phyloP scores from a whole-genome alignment of 1,140 invertebrate genomes.

The Drepana arcuata region DNA sequence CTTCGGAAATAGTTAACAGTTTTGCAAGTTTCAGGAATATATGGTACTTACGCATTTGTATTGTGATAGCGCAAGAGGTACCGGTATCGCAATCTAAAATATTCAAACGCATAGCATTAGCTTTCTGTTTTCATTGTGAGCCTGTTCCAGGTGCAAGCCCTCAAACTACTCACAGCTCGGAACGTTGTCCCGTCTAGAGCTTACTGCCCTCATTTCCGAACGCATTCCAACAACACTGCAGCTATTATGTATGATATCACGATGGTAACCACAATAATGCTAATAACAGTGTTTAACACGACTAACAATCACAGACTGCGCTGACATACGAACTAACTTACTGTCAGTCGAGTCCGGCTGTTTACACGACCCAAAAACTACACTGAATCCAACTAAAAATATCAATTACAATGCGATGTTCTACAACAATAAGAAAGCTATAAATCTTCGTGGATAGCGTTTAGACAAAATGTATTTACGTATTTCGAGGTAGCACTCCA shows the following conservation, averaged over 20 bases:
- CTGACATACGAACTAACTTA: slow-evolving; percentile 57
- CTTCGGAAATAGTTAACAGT: too few relatives aligned
- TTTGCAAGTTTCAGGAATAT: too few relatives aligned
- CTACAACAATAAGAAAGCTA: slow-evolving; percentile 43
- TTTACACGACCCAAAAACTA: slow-evolving; percentile 69
- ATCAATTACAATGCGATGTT: slow-evolving; percentile 63
- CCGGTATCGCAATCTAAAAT: slow-evolving; percentile 66
- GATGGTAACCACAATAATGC: slow-evolving; percentile 23
- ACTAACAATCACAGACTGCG: slow-evolving; percentile 47
- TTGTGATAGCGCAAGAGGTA: slow-evolving; percentile 64
- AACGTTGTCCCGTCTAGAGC: slow-evolving; percentile 56
- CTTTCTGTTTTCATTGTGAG: too few relatives aligned
- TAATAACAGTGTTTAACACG: slow-evolving; percentile 43
- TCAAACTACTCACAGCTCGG: slow-evolving; percentile 56
- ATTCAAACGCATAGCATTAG: slow-evolving; percentile 38
- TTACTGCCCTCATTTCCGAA: slow-evolving; percentile 39
- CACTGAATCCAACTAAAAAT: slow-evolving; percentile 66
- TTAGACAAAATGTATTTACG: slow-evolving; percentile 63
- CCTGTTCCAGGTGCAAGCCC: too few relatives aligned
- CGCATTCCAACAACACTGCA: slow-evolving; percentile 31
- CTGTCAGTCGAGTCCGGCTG: slow-evolving; percentile 51
- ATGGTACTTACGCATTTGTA: slow-evolving; percentile 66
- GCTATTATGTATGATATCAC: slow-evolving; percentile 11
- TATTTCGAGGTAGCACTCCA: slow-evolving; percentile 72
- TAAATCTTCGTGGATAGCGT: slow-evolving; percentile 39